Conservation (phyloP, 2,797 vertebrate genomes). For the Buceros bicornis region DNA sequence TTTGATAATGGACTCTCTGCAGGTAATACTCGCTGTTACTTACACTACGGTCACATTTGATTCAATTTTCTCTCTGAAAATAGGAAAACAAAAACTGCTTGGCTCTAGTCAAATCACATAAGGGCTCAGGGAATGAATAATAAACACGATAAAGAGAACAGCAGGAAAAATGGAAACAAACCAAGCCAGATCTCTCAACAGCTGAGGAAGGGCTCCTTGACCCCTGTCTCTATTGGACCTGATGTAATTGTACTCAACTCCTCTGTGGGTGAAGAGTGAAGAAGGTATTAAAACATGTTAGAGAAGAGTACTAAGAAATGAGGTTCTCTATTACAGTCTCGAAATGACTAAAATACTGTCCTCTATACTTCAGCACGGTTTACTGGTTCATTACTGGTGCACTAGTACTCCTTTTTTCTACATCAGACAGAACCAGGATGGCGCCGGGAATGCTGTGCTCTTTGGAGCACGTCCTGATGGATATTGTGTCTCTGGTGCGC, state of each 20-base stretch:
- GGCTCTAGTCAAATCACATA: background rate
- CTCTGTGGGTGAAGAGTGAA: background rate
- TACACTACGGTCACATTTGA: background rate
- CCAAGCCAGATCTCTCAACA: background rate
- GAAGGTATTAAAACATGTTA: background rate
- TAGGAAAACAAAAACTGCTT: background rate
- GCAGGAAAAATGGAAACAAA: background rate
- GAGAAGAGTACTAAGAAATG: background rate
- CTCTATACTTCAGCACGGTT: background rate
- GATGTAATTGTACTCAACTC: background rate
- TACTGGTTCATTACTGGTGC: background rate
- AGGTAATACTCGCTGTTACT: background rate
- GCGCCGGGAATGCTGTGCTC: background rate
- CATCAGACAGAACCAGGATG: background rate
- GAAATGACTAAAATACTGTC: background rate
- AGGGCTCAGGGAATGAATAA: background rate
- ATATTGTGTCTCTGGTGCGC: background rate
- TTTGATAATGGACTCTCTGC: background rate
- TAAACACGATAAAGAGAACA: background rate
- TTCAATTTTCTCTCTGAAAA: background rate
- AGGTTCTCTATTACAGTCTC: background rate
- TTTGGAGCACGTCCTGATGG: accelerated
- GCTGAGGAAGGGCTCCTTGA: background rate
- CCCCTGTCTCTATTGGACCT: background rate
- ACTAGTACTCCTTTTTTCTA: background rate